Percentiles rank a stretch among this genome's conserved stretches.
Evolutionary conservation across 2,797 vertebrate species (phyloP).

Genomic region (Uromys caudimaculatus): DNA sequence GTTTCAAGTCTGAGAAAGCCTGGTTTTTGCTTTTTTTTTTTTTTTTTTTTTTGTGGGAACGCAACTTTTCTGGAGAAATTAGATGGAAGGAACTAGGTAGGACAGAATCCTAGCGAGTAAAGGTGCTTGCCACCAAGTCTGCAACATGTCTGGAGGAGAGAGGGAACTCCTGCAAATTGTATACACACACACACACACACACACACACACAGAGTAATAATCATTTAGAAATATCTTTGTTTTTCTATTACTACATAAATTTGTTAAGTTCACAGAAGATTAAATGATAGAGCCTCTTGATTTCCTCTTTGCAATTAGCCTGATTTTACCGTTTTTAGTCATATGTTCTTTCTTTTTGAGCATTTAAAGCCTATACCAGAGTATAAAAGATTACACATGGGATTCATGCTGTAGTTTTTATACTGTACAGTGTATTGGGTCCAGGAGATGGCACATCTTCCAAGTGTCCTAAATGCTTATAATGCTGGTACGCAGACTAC

Average conservation of each 20-base stretch:
- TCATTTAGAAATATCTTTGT: background rate
- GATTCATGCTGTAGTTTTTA: background rate
- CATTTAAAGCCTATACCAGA: background rate
- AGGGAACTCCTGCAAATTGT: background rate
- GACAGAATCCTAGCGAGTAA: background rate
- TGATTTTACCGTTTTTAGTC: background rate
- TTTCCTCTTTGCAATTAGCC: background rate
- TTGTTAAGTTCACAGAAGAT: background rate
- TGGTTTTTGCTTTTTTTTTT: background rate
- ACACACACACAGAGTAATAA: background rate
- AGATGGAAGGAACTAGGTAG: background rate
- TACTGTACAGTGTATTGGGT: background rate
- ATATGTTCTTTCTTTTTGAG: background rate
- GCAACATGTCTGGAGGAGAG: background rate
- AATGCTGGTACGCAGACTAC: background rate
- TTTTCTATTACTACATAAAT: background rate
- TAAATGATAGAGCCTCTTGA: background rate
- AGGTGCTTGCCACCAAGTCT: background rate
- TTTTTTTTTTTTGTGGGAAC: background rate
- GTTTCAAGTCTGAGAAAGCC: background rate
- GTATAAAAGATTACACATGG: background rate
- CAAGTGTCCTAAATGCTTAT: background rate
- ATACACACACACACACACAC: background rate
- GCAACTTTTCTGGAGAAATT: background rate
- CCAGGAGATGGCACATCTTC: background rate